phyloP scores from a whole-genome alignment of 2,888 invertebrate genomes.

The Chelonus formosanus region DNA sequence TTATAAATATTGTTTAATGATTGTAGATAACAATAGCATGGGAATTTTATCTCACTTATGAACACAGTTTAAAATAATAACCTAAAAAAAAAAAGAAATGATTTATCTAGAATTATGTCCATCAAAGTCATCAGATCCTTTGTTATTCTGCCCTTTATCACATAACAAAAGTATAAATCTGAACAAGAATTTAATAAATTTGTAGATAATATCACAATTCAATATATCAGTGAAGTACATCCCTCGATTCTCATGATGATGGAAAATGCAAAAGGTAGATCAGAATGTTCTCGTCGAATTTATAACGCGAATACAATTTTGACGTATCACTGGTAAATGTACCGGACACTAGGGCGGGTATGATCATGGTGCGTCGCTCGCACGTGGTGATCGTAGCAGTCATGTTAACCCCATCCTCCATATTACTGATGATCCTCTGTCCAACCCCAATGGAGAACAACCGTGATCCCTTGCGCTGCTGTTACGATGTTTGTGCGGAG shows the following conservation, averaged over 20 bases:
- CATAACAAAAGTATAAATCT: conserved; percentile 27
- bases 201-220: conserved; percentile 52
- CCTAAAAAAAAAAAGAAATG: no score
- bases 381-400: conserved; percentile 26
- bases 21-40: no score
- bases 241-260: conserved; percentile 22
- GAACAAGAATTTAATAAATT: conserved; percentile 49
- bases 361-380: conserved; percentile 27
- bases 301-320: conserved; percentile 49
- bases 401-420: conserved; percentile 23
- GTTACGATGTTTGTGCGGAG: conserved; percentile 45
- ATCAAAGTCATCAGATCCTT: not conserved
- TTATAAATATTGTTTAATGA: no score
- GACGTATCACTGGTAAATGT: conserved; percentile 46
- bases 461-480: conserved; percentile 23
- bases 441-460: conserved; percentile 29
- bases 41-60: no score
- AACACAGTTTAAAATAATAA: no score
- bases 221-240: conserved; percentile 42
- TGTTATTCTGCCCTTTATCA: not conserved
- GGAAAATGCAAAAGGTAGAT: conserved; percentile 29
- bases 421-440: not conserved
- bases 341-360: conserved; percentile 21
- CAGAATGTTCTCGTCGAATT: conserved; percentile 43
- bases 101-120: not conserved